Evolutionary conservation across 2,888 invertebrate genomes (phyloP).

Genomic region (Agrenia bidenticulata): DNA sequence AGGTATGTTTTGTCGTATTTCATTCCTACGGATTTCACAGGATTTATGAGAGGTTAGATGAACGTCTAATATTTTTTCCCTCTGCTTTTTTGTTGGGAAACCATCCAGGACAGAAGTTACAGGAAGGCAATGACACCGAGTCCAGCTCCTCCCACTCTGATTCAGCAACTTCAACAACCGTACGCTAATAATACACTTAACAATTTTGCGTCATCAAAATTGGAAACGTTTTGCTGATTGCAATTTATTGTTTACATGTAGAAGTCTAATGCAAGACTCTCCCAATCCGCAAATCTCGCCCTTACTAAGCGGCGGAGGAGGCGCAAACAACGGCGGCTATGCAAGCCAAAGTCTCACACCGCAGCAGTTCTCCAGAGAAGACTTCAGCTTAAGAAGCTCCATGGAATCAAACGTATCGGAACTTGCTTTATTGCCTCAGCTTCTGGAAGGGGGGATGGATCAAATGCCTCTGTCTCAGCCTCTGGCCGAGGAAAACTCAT

Average conservation of each 20-base stretch:
- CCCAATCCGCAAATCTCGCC: background rate
- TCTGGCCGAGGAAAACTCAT: constrained; percentile 29
- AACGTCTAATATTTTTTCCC: constrained; percentile 8
- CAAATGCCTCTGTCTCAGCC: constrained; percentile 11
- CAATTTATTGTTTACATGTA: background rate
- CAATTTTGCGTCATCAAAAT: background rate
- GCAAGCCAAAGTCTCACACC: constrained; percentile 80
- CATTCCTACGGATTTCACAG: background rate
- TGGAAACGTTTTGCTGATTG: background rate
- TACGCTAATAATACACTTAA: constrained; percentile 6
- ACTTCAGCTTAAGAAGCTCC: constrained; percentile 50
- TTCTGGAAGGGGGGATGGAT: constrained; percentile 27
- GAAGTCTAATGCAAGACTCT: constrained; percentile 6
- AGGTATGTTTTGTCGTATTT: background rate
- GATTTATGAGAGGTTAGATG: background rate
- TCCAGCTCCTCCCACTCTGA: constrained; percentile 23
- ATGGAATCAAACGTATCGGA: constrained; percentile 49
- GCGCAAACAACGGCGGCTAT: constrained; percentile 66
- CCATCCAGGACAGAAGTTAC: constrained; percentile 38
- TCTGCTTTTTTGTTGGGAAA: background rate
- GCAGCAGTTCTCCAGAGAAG: constrained; percentile 56
- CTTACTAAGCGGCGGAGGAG: constrained; percentile 24
- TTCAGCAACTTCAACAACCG: constrained; percentile 37
- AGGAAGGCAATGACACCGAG: constrained; percentile 30
- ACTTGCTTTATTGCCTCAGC: constrained; percentile 46